Evolutionary conservation across 1,140 invertebrate species (phyloP).

Genomic region (Apis mellifera): Amel_HAv3.1 CM009939.2:4841001-4841500

Average conservation of each 20-base stretch:
- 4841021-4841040: no score
- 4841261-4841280: neutral
- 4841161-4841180: neutral
- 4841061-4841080: neutral
- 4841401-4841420: no score
- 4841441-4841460: no score
- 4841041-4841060: neutral
- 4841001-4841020: neutral
- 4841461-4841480: no score
- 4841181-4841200: neutral
- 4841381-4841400: no score
- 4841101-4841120: neutral
- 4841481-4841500: no score
- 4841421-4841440: no score
- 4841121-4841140: neutral
- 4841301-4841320: neutral
- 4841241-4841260: neutral
- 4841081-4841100: neutral
- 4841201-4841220: neutral
- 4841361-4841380: no score
- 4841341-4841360: no score
- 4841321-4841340: no score
- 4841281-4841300: neutral
- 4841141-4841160: neutral
- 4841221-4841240: neutral